Conservation (phyloP, 2,888 invertebrate species). For the Agriopis aurantiaria region DNA sequence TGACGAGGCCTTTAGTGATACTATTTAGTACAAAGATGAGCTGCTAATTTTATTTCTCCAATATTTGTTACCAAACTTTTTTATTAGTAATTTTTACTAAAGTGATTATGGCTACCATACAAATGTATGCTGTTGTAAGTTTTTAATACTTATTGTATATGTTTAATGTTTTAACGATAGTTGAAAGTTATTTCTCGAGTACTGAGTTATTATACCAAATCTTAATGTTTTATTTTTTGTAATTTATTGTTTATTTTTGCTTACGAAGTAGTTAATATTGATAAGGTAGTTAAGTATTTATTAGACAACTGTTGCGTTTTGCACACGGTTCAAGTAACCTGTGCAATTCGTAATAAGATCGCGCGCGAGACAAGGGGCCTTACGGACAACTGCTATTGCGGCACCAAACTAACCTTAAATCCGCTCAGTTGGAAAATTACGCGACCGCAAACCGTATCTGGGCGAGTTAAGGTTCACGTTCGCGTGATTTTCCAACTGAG, state of each 20-base stretch:
- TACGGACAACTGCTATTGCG: no score
- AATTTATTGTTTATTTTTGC: constrained; percentile 7
- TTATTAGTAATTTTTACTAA: no score
- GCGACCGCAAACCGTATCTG: no score
- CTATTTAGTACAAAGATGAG: constrained; percentile 23
- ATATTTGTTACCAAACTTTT: constrained; percentile 3
- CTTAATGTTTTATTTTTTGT: constrained; percentile 12
- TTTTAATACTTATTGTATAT: constrained; percentile 1
- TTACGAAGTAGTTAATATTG: neutral
- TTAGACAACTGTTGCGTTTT: constrained; percentile 2
- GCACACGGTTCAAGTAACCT: no score
- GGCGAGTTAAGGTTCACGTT: no score
- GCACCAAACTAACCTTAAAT: no score
- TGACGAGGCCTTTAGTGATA: constrained; percentile 12
- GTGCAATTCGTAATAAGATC: no score
- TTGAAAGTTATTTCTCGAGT: neutral
- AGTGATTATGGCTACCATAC: neutral
- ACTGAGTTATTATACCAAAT: constrained; percentile 4
- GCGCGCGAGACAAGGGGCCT: no score
- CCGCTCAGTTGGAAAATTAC: no score
- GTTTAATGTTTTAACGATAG: neutral
- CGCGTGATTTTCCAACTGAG: no score
- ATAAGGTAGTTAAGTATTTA: neutral
- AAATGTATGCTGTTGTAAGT: neutral
- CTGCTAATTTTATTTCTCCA: constrained; percentile 8